phyloP scores from a whole-genome alignment of 1,140 invertebrate genomes.

The Chrysopa pallens region DNA sequence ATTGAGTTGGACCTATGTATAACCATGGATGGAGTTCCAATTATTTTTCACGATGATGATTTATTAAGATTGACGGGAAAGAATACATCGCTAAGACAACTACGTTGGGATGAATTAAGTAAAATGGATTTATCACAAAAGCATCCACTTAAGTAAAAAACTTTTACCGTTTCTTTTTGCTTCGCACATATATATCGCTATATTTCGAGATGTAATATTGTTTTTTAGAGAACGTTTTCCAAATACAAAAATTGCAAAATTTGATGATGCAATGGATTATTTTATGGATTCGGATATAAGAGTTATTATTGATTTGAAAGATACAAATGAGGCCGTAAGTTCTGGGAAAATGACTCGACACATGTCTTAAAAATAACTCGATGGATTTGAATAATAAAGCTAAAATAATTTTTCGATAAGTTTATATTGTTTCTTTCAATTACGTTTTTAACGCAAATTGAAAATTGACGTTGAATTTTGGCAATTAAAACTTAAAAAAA shows the following conservation, averaged over 20 bases:
- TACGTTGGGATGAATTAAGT: conserved; percentile 42
- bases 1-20: conserved; percentile 62
- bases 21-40: conserved; percentile 49
- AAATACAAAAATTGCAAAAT: conserved; percentile 31
- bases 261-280: conserved; percentile 34
- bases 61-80: conserved; percentile 46
- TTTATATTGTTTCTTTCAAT: too few relatives aligned
- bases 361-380: too few relatives aligned
- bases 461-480: too few relatives aligned
- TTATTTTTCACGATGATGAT: conserved; percentile 56
- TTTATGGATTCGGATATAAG: conserved; percentile 30
- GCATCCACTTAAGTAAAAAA: conserved; percentile 37
- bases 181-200: conserved; percentile 3
- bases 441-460: too few relatives aligned
- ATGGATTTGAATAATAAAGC: too few relatives aligned
- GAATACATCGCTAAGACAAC: conserved; percentile 30
- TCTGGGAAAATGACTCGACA: background rate
- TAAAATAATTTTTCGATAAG: too few relatives aligned
- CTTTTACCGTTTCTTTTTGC: conserved; percentile 1
- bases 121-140: conserved; percentile 40
- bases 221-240: conserved; percentile 27
- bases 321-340: conserved; percentile 25
- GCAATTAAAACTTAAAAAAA: too few relatives aligned
- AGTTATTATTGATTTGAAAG: conserved; percentile 48
- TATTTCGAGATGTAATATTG: conserved; percentile 7